These are phyloP conservation scores for Plemyria rubiginata DNA, from an alignment of 2,888 invertebrate species.

Conservation along the genomic window DNA sequence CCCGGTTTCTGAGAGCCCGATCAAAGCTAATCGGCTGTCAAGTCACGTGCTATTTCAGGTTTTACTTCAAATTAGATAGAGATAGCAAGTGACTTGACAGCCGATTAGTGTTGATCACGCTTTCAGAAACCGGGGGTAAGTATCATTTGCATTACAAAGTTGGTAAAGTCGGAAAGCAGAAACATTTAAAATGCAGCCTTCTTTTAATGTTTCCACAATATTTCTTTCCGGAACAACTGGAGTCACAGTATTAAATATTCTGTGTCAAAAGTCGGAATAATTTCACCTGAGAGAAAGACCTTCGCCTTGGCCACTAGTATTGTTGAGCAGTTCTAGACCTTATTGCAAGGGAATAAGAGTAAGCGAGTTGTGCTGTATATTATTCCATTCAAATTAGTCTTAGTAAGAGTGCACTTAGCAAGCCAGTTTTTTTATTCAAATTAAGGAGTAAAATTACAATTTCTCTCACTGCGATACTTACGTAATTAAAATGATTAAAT, in stretches of 20 bases:
- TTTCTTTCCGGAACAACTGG: conserved; percentile 29
- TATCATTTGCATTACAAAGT: conserved; percentile 14
- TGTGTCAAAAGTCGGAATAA: conserved; percentile 21
- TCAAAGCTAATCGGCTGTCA: no score
- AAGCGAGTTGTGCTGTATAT: conserved; percentile 3
- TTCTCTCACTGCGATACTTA: neutral
- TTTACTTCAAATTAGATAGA: no score
- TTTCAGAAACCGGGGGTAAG: neutral
- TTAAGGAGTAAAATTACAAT: neutral
- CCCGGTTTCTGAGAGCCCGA: no score
- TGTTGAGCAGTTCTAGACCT: conserved; percentile 6
- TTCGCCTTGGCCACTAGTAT: neutral
- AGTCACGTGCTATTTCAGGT: no score
- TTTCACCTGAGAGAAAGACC: conserved; percentile 34
- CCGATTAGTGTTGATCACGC: no score
- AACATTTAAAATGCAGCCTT: conserved; percentile 37
- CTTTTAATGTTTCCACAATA: conserved; percentile 38
- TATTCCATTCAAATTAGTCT: conserved; percentile 20
- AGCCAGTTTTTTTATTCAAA: conserved; percentile 18
- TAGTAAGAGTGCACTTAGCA: conserved; percentile 17
- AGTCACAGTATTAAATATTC: conserved; percentile 29
- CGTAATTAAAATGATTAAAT: no score
- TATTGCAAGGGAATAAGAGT: conserved; percentile 12
- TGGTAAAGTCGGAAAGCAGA: conserved; percentile 7
- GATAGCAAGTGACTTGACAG: no score